phyloP scores from a whole-genome alignment of 2,888 invertebrate species.

The Euzophera pinguis region DNA sequence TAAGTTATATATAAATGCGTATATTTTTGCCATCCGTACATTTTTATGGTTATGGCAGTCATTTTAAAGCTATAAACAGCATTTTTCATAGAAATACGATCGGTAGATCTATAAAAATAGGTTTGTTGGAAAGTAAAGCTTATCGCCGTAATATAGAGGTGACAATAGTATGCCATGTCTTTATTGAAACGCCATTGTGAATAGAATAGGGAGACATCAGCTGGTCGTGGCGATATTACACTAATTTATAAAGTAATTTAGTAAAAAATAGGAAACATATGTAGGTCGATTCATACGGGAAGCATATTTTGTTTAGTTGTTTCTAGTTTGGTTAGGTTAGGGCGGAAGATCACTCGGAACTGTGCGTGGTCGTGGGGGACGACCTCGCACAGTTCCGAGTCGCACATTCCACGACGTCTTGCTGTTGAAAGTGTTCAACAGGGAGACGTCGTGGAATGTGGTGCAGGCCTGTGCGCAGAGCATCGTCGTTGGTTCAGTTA shows the following conservation, averaged over 20 bases:
- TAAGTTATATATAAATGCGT: not conserved
- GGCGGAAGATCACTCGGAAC: no score
- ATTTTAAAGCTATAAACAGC: conserved; percentile 8
- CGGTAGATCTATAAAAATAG: not conserved
- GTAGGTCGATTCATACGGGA: no score
- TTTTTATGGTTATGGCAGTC: conserved; percentile 5
- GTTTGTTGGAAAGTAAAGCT: not conserved
- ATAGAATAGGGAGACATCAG: not conserved
- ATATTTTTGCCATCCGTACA: not conserved
- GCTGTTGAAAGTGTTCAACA: no score
- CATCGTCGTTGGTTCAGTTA: no score
- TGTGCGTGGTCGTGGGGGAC: no score
- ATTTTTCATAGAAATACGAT: conserved; percentile 12
- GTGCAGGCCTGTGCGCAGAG: no score
- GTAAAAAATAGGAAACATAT: no score
- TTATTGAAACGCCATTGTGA: not conserved
- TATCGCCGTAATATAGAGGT: not conserved
- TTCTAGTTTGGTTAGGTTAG: no score
- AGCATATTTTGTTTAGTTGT: no score
- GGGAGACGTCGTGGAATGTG: no score
- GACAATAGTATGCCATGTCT: not conserved
- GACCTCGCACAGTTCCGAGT: no score
- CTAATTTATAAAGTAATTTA: not conserved
- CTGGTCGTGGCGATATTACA: not conserved
- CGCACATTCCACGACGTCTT: no score